phyloP scores from a whole-genome alignment of 2,888 invertebrate species.

The Napeogenes inachia region DNA sequence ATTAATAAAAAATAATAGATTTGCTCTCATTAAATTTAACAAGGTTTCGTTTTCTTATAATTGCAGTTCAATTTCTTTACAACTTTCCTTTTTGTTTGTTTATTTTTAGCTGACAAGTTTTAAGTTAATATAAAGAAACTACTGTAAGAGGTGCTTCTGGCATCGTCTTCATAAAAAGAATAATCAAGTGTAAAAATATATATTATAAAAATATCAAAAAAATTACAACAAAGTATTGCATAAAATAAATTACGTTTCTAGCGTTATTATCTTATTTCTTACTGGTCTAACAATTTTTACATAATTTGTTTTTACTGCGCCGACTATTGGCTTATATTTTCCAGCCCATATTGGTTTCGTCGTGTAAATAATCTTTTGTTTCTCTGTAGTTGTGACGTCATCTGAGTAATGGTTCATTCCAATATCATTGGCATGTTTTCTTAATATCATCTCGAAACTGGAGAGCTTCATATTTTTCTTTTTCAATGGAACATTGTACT shows the following conservation, averaged over 20 bases:
- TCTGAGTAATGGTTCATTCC: conserved; percentile 32
- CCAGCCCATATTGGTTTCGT: conserved; percentile 44
- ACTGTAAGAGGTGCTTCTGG: too few species aligned
- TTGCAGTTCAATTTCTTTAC: too few species aligned
- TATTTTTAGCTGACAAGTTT: too few species aligned
- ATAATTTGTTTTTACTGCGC: conserved; percentile 48
- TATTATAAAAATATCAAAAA: too few species aligned
- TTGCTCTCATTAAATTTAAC: too few species aligned
- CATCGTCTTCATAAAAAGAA: too few species aligned
- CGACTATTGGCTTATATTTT: conserved; percentile 59
- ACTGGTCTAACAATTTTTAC: conserved; percentile 56
- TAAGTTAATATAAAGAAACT: too few species aligned
- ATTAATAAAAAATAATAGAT: too few species aligned
- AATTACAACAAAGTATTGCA: background rate
- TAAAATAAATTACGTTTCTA: conserved; percentile 31
- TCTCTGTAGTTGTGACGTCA: conserved; percentile 39
- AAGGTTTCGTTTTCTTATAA: too few species aligned
- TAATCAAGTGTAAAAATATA: too few species aligned
- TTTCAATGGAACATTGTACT: conserved; percentile 62
- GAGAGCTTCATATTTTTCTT: conserved; percentile 65
- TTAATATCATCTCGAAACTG: conserved; percentile 55
- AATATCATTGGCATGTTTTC: conserved; percentile 46
- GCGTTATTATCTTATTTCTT: conserved; percentile 48
- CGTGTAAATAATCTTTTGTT: conserved; percentile 29
- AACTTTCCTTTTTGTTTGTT: too few species aligned